Evolutionary conservation across 2,797 vertebrate species (phyloP), one percentile per base, ranked within the genome.

Genomic region (Margarornis squamiger): DNA sequence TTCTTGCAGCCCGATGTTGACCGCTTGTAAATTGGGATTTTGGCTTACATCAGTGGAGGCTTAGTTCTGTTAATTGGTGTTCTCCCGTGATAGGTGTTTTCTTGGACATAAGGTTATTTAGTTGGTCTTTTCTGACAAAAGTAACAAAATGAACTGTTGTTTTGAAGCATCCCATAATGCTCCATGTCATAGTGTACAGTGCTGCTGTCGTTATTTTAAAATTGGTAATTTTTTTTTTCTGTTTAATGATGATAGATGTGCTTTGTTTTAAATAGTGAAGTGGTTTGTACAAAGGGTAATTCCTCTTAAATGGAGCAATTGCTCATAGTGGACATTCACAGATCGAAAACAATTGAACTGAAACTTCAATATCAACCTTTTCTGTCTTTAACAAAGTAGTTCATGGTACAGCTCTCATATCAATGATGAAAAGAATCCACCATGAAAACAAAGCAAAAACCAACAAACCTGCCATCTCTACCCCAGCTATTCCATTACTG

Each of bases 211-310:
- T 97, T 96, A 95, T 92, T 88, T 61, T 68, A 84, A 88, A 97
- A 97, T 92, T 90, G 94, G 92, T 98, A 88, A 94, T 93, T 24
- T 38, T 77, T 67, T 48, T 95, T 97, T 91, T 43, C 95, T 96
- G 82, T 97, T 98, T 98, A 98, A 98, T 98, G 98, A 98, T 98
- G 98, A 98, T 98, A 96, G 97, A 98, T 98, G 95, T 80, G 94
- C 95, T 98, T 98, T 98, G 95, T 98, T 98, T 98, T 98, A 97
- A 98, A 96, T 97, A 98, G 97, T 98, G 97, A 98, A 98, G 97
- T 98, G 92, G 97, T 98, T 98, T 98, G 97, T 98, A 97, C 97
- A 98, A 98, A 98, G 97, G 98, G 97, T 98, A 98, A 98, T 98
- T 98, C 96, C 90, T 97, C 95, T 98, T 96, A 98, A 98, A 98